A percentile compares a stretch with the other conserved stretches of the same genome.
These are phyloP conservation scores for Leptoteleia sp. DNA, from an alignment of 1,140 invertebrate species.

Conservation along the genomic window DNA sequence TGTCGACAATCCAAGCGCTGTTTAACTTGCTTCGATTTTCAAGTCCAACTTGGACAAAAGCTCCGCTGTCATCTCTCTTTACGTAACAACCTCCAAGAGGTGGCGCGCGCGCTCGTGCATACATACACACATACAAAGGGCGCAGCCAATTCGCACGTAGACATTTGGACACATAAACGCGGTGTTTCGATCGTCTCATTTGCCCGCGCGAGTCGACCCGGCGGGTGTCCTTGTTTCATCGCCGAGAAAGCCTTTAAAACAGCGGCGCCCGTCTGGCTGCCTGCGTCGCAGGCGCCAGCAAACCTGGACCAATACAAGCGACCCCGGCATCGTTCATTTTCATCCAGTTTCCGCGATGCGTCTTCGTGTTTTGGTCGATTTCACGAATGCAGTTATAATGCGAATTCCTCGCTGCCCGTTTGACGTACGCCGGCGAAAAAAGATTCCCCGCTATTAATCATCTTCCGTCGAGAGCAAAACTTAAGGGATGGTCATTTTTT, in stretches of 20 bases:
- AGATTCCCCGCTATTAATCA: conserved; percentile 44
- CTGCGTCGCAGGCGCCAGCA: conserved; percentile 79
- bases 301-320: conserved; percentile 72
- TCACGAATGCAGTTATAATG: conserved; percentile 65
- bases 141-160: background rate
- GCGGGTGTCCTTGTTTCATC: conserved; percentile 61
- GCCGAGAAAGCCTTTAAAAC: conserved; percentile 75
- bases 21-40: conserved; percentile 60
- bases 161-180: conserved; percentile 8
- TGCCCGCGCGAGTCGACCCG: conserved; percentile 41
- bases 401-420: conserved; percentile 56
- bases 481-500: background rate
- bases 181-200: conserved; percentile 63
- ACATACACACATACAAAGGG: background rate
- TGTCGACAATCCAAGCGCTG: conserved; percentile 52
- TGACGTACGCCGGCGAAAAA: conserved; percentile 37
- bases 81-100: conserved; percentile 42
- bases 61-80: conserved; percentile 65
- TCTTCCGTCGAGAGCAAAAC: conserved; percentile 25
- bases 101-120: conserved; percentile 25
- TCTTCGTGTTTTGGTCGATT: conserved; percentile 66
- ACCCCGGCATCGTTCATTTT: conserved; percentile 64
- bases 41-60: conserved; percentile 60
- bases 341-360: conserved; percentile 64
- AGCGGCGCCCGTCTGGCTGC: conserved; percentile 81